These are phyloP conservation scores for Sipha maydis DNA, from an alignment of 2,888 invertebrate species.

Conservation along the genomic window DNA sequence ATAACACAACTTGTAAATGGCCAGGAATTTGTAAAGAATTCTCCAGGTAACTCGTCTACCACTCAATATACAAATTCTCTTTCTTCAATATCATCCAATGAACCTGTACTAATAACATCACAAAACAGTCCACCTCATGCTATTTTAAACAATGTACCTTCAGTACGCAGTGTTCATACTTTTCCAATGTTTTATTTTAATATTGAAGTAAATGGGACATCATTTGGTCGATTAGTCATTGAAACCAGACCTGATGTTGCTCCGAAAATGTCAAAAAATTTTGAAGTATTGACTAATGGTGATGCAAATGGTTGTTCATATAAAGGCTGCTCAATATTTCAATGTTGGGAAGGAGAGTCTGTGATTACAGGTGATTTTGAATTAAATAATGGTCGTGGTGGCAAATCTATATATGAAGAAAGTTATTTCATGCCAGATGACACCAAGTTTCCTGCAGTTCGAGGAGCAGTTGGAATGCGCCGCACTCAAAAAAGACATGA, in stretches of 20 bases:
- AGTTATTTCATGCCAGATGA: slow-evolving; percentile 84
- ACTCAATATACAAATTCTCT: slow-evolving; percentile 54
- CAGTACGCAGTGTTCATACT: slow-evolving; percentile 48
- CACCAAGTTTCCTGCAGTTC: slow-evolving; percentile 78
- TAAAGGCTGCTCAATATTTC: slow-evolving; percentile 82
- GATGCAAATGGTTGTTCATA: slow-evolving; percentile 79
- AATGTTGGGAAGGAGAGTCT: slow-evolving; percentile 85
- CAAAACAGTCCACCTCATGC: slow-evolving; percentile 57
- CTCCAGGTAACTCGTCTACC: slow-evolving; percentile 50
- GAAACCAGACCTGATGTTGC: slow-evolving; percentile 82
- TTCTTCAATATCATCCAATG: slow-evolving; percentile 55
- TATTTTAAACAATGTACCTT: slow-evolving; percentile 33
- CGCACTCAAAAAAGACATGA: slow-evolving; percentile 83
- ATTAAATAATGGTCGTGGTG: slow-evolving; percentile 82
- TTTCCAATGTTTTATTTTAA: slow-evolving; percentile 80
- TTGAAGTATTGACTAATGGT: slow-evolving; percentile 77
- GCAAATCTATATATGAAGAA: slow-evolving; percentile 80
- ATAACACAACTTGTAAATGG: slow-evolving; percentile 47
- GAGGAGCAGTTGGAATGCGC: slow-evolving; percentile 84
- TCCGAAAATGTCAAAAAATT: slow-evolving; percentile 84
- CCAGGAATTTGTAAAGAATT: slow-evolving; percentile 41
- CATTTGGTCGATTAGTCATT: slow-evolving; percentile 79
- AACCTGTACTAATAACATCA: slow-evolving; percentile 57
- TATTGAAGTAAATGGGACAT: slow-evolving; percentile 78
- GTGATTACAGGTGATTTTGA: slow-evolving; percentile 82